phyloP scores from a whole-genome alignment of 1,140 invertebrate genomes.

The Zaprionus gabonicus region DNA sequence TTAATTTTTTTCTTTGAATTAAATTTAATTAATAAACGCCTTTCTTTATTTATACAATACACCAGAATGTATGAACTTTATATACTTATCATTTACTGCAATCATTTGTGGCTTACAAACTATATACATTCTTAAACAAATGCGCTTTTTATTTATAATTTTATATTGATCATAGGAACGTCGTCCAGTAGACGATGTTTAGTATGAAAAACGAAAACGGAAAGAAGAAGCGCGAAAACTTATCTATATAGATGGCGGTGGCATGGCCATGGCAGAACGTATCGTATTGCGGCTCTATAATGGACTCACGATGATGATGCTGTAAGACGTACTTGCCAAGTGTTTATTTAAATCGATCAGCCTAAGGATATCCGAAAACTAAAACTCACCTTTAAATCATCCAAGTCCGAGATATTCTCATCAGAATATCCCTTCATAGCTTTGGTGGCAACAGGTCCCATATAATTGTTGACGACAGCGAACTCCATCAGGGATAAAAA shows the following conservation, averaged over 20 bases:
- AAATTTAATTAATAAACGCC: constrained; percentile 70
- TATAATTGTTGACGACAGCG: constrained; percentile 95
- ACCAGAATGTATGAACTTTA: constrained; percentile 56
- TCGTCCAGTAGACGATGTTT: constrained; percentile 95
- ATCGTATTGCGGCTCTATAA: constrained; percentile 89
- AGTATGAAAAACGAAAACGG: constrained; percentile 94
- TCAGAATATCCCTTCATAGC: constrained; percentile 96
- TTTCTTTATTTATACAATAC: constrained; percentile 75
- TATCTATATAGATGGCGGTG: constrained; percentile 93
- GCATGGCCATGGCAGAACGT: constrained; percentile 93
- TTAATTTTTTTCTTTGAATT: constrained; percentile 70
- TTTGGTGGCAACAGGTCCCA: constrained; percentile 94
- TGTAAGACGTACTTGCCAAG: constrained; percentile 43
- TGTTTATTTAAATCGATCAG: constrained; percentile 25
- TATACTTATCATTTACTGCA: constrained; percentile 67
- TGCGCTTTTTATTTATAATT: constrained; percentile 65
- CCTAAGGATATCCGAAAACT: too few species aligned
- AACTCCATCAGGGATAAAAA: constrained; percentile 97
- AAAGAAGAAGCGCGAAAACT: constrained; percentile 94
- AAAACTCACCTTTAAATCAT: constrained; percentile 89
- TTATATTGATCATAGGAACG: constrained; percentile 87
- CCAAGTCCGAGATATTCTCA: constrained; percentile 91
- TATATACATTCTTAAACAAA: constrained; percentile 84
- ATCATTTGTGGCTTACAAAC: constrained; percentile 76
- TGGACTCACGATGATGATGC: constrained; percentile 85